These are phyloP conservation scores for Xestia ashworthii DNA, from an alignment of 2,888 invertebrate genomes.

Conservation along the genomic window DNA sequence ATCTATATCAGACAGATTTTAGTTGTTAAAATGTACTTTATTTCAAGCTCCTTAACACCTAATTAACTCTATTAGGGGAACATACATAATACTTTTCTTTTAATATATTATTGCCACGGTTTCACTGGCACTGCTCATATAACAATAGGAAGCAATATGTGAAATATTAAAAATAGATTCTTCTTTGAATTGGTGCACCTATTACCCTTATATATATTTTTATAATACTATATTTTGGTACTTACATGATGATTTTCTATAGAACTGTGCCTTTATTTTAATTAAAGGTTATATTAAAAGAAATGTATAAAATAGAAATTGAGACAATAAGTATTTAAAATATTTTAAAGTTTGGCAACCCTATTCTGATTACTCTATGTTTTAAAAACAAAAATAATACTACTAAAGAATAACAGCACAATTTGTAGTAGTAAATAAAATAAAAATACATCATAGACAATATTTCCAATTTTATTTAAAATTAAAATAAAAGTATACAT, in stretches of 20 bases:
- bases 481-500: constrained; percentile 62
- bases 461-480: constrained; percentile 60
- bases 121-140: constrained; percentile 75
- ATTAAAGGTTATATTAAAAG: constrained; percentile 50
- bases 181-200: constrained; percentile 81
- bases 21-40: constrained; percentile 76
- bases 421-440: constrained; percentile 44
- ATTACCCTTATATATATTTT: constrained; percentile 74
- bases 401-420: constrained; percentile 27
- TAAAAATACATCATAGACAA: constrained; percentile 62
- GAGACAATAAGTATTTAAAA: constrained; percentile 51
- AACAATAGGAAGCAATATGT: constrained; percentile 78
- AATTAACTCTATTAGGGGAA: constrained; percentile 70
- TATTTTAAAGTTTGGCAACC: constrained; percentile 66
- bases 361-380: constrained; percentile 53
- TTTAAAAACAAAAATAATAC: constrained; percentile 38
- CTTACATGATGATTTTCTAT: constrained; percentile 67
- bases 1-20: constrained; percentile 14
- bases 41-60: constrained; percentile 76
- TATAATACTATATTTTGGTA: constrained; percentile 78
- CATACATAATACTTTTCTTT: constrained; percentile 77
- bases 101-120: constrained; percentile 79
- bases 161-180: constrained; percentile 86
- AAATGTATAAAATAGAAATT: constrained; percentile 56
- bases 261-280: constrained; percentile 64